A percentile compares a stretch with the other conserved stretches of the same genome.
Conservation (phyloP, 2,113 vertebrate species). For the Gavialis gangeticus region DNA sequence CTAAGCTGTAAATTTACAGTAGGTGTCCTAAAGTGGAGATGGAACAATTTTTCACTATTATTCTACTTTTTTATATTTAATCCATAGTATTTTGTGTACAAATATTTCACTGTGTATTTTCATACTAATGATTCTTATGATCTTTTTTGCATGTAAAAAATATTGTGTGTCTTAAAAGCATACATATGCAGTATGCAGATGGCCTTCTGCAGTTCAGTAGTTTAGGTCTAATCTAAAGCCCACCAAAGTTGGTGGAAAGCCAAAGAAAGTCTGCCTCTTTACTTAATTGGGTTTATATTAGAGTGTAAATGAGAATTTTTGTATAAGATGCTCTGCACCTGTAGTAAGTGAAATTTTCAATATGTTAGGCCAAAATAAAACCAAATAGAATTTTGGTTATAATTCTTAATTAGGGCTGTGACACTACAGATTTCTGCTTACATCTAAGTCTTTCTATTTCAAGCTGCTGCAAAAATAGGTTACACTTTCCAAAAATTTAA, state of each 20-base stretch:
- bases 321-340: neutral
- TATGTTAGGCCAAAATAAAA: neutral
- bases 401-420: neutral
- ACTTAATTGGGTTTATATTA: too few relatives aligned
- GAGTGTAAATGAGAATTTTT: neutral
- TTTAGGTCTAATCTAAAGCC: neutral
- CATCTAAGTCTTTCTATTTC: neutral
- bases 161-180: too few relatives aligned
- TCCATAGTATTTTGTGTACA: neutral
- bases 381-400: neutral
- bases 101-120: neutral
- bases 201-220: neutral
- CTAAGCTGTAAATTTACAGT: neutral
- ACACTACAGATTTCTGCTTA: neutral
- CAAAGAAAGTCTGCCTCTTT: neutral
- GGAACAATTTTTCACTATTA: fast-evolving
- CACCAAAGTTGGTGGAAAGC: neutral
- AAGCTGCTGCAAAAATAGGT: neutral
- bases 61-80: neutral
- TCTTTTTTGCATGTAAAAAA: neutral
- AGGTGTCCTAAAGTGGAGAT: neutral
- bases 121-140: neutral
- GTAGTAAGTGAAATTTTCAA: neutral
- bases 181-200: neutral
- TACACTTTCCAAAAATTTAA: neutral